Evolutionary conservation across 2,888 invertebrate species (phyloP).

Genomic region (Noctua janthe): DNA sequence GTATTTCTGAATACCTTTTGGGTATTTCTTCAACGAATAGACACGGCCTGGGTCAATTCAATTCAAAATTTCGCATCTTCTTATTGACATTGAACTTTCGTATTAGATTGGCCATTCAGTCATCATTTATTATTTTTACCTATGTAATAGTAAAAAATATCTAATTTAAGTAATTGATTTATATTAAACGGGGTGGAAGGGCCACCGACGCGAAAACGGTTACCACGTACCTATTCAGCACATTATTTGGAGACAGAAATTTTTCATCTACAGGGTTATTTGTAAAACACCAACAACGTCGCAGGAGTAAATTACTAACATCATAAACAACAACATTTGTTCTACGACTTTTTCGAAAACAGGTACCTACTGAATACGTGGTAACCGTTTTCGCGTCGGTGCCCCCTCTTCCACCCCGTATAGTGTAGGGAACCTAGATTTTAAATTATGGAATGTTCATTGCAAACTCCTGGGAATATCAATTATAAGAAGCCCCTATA

Average conservation of each 20-base stretch:
- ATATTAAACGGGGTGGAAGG: not conserved
- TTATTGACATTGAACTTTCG: not conserved
- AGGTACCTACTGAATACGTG: too few relatives aligned
- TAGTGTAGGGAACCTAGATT: slow-evolving; percentile 1
- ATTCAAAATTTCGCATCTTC: not conserved
- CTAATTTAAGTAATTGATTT: slow-evolving; percentile 8
- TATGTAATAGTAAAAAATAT: not conserved
- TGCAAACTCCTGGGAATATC: not conserved
- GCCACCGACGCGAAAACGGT: too few relatives aligned
- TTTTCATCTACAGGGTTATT: too few relatives aligned
- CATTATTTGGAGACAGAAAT: too few relatives aligned
- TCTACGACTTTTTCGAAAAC: too few relatives aligned
- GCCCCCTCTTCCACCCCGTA: too few relatives aligned
- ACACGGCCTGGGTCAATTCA: not conserved
- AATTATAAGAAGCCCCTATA: not conserved
- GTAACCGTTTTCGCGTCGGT: too few relatives aligned
- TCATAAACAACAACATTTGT: too few relatives aligned
- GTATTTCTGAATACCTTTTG: not conserved
- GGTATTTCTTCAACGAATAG: not conserved
- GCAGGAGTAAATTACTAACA: too few relatives aligned
- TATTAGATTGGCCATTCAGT: slow-evolving; percentile 11
- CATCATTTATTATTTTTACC: not conserved
- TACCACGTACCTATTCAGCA: too few relatives aligned
- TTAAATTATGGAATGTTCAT: slow-evolving; percentile 1
- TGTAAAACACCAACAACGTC: too few relatives aligned